Base-by-base conservation (phyloP, 2,113 vertebrate species). In the Pseudopodoces humilis region DNA sequence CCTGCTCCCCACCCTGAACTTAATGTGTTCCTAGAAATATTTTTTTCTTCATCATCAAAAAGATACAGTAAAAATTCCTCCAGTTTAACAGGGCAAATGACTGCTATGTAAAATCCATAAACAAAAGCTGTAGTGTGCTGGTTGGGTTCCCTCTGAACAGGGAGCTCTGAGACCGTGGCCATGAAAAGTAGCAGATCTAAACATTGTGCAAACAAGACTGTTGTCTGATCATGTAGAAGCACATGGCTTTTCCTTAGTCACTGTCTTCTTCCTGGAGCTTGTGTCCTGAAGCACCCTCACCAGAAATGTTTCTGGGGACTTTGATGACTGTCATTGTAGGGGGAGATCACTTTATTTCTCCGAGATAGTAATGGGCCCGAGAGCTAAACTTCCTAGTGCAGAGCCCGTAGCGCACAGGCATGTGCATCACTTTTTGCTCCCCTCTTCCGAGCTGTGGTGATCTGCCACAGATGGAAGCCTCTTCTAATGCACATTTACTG, bases 361-460 rank as follows among this genome's bases (percentile, higher is more conserved):
- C 60, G 24, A 46, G 33, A 10, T 43, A 27, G 17, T 22, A 43
- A 47, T 23, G 16, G 19, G 8, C 15, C 56, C 52, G 30, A n/a
- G 60, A 27, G 19, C 60, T 78, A 56, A 78, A 52, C 12, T 9
- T 85, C 14, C 24, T 30, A 7, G 23, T 9, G 7, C 23, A 31
- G 27, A 43, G 23, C 64, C 3, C 0, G 8, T 79, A 24, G 12
- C 60, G 53, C 1, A 3, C 22, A 75, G 75, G 35, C 25, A 7
- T 7, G 7, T 35, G 18, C 11, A 9, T 69, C 20, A 3, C 25
- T 25, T 60, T 68, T 86, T 25, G 21, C 13, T 89, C 12, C 2
- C 3, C 4, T 0, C 17, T 72, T 77, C 30, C 1, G 2, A 64
- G 22, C 33, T 74, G 20, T 27, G 27, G 6, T 35, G 21, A 11